Evolutionary conservation across 1,140 invertebrate species (phyloP), one percentile per base, ranked within the genome.

Genomic region (Ostrea edulis): DNA sequence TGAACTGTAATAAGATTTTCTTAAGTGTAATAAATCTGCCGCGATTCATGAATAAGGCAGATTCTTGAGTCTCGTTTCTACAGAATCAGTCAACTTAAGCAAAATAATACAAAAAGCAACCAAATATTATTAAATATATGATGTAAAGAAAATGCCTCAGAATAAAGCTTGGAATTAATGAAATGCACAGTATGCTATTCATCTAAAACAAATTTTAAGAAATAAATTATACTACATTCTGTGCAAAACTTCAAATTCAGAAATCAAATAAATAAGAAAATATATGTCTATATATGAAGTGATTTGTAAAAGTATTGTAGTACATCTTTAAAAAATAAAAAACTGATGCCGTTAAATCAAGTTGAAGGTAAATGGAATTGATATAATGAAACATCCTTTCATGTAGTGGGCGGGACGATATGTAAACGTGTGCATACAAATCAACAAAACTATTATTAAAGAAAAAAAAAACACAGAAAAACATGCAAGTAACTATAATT

Each of bases 11-110:
- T 77, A 25, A 77, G 68, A 77, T 77, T 77, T 77, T 77, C 68
- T 77, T 77, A 77, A 35, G 68, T 77, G 68, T 29, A 77, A 77
- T 25, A 77, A 77, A 77, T 77, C 68, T 44, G 68, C 68, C 29
- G 58, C 8, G 25, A 77, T 77, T 77, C 68, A 77, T 77, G 68
- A 77, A 77, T 77, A 77, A 77, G 22, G 68, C 68, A 77, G 68
- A 77, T 25, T 25, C 35, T 25, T 77, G 68, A 77, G 68, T 77
- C 68, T 77, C 25, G 68, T 77, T 77, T 35, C 22, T 14, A 77
- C 68, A 29, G 68, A 62, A 62, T 62, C 68, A 62, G 55, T 62
- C 17, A 77, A 77, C 68, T 77, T 29, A 77, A 77, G 68, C 68
- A 77, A 77, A 77, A 62, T 62, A n/a, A 62, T 20, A 62, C 12